phyloP scores from a whole-genome alignment of 2,113 vertebrate species.

The Odocoileus virginianus region DNA sequence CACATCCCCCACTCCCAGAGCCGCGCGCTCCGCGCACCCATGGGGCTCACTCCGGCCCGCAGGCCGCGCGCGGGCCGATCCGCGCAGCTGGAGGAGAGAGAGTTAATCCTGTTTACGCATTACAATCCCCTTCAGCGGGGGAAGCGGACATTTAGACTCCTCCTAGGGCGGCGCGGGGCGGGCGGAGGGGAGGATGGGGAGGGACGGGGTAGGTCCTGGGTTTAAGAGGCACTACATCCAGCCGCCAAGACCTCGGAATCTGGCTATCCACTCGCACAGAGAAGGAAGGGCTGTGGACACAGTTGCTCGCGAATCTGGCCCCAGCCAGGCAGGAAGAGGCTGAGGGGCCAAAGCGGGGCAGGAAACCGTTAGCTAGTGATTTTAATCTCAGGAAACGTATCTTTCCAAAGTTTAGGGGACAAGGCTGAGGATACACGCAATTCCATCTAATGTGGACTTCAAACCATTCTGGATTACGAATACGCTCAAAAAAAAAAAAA shows the following conservation, averaged over 20 bases:
- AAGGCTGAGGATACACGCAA: background rate
- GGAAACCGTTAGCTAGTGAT: slow-evolving; percentile 44
- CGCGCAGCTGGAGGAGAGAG: slow-evolving; percentile 27
- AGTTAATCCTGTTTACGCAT: slow-evolving; percentile 65
- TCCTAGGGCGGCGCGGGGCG: slow-evolving; percentile 19
- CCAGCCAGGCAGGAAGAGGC: background rate
- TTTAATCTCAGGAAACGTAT: slow-evolving; percentile 39
- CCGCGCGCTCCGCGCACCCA: background rate
- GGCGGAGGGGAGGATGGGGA: background rate
- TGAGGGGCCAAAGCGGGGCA: background rate
- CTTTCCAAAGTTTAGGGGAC: background rate
- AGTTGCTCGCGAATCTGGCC: background rate
- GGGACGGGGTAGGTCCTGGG: background rate
- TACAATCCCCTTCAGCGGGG: slow-evolving; percentile 42
- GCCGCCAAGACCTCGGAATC: background rate
- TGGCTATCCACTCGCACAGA: background rate
- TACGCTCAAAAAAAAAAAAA: background rate
- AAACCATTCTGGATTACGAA: background rate
- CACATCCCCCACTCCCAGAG: background rate
- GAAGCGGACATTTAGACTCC: slow-evolving; percentile 49
- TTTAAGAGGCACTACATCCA: background rate
- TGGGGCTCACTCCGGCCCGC: background rate
- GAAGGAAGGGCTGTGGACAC: background rate
- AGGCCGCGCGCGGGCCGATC: background rate
- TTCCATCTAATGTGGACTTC: background rate